phyloP scores from a whole-genome alignment of 2,888 invertebrate genomes.

The Tetramorium bicarinatum region DNA sequence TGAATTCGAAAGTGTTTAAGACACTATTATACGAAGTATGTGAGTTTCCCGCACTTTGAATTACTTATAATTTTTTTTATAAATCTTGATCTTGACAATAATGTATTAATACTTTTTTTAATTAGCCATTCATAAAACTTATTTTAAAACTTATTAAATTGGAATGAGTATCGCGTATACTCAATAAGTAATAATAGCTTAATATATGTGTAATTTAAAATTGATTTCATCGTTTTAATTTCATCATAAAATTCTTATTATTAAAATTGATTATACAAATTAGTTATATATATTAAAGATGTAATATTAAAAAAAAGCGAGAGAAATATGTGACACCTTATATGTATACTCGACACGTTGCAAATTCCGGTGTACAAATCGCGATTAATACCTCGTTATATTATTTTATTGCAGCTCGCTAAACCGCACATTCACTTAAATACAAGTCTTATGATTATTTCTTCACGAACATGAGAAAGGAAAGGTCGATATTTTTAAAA shows the following conservation, averaged over 20 bases:
- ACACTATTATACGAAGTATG: not conserved
- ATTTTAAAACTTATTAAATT: not conserved
- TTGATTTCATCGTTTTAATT: not conserved
- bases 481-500: not conserved
- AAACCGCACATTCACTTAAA: not conserved
- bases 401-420: constrained; percentile 4
- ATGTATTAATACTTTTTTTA: not conserved
- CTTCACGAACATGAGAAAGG: not conserved
- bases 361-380: not conserved
- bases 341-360: not conserved
- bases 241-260: not conserved
- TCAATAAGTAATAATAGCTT: not conserved
- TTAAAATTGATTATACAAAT: not conserved
- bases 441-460: not conserved
- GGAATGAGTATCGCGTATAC: not conserved
- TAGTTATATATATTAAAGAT: not conserved
- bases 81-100: not conserved
- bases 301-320: not conserved
- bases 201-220: not conserved
- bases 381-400: constrained; percentile 18
- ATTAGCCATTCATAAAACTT: not conserved
- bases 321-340: not conserved
- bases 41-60: not conserved
- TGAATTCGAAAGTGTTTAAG: constrained; percentile 5
- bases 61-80: not conserved